These are phyloP conservation scores for Gephyroberyx darwinii DNA, from an alignment of 2,797 vertebrate species.

Conservation along the genomic window DNA sequence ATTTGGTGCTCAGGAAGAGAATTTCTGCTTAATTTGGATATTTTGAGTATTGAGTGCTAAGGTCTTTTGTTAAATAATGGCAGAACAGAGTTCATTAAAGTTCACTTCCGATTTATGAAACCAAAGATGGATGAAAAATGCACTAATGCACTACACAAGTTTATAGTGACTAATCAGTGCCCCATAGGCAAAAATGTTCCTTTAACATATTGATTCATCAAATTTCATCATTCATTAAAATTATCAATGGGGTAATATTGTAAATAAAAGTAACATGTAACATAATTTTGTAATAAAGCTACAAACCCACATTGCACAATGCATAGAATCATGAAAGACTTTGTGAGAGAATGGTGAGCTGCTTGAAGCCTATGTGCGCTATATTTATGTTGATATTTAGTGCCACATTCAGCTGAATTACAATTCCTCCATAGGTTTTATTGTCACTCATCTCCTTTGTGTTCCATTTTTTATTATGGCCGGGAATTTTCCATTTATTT, in stretches of 20 bases:
- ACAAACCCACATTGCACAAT: background rate
- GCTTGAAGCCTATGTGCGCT: background rate
- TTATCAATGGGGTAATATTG: slow-evolving; percentile 1
- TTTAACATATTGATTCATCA: slow-evolving; percentile 25
- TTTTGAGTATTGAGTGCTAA: background rate
- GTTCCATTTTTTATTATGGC: background rate
- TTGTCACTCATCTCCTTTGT: background rate
- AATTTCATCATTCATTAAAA: slow-evolving; percentile 42
- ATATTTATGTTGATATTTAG: background rate
- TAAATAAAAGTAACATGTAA: background rate
- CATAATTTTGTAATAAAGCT: background rate
- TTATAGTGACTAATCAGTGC: slow-evolving; percentile 43
- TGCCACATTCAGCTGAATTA: background rate
- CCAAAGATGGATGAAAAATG: slow-evolving; percentile 20
- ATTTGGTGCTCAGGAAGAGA: slow-evolving; percentile 18
- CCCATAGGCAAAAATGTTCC: slow-evolving; percentile 20
- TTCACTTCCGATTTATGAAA: slow-evolving; percentile 13
- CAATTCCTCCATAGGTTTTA: background rate
- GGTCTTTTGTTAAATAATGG: slow-evolving; percentile 36
- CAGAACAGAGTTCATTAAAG: slow-evolving; percentile 23
- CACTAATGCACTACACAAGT: slow-evolving; percentile 37
- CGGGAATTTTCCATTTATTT: slow-evolving; percentile 1
- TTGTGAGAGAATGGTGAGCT: background rate
- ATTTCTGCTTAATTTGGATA: slow-evolving; percentile 7
- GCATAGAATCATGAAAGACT: too few relatives aligned